A percentile compares a stretch with the other conserved stretches of the same genome.
Evolutionary conservation across 2,888 invertebrate species (phyloP).

Genomic region (Glyphotaelius pellucidus): DNA sequence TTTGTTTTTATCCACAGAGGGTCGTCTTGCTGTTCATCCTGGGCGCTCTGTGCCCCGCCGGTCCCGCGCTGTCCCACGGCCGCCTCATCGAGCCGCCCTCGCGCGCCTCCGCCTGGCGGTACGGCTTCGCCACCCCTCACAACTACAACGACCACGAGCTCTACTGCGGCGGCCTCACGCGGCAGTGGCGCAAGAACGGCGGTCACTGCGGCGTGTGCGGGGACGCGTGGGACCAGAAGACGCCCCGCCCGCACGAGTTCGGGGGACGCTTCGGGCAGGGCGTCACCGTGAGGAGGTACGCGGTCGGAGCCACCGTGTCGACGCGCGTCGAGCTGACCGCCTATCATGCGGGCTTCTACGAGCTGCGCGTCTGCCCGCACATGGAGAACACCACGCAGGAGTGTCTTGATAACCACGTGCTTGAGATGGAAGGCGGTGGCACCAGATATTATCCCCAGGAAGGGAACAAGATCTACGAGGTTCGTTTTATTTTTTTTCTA

Average conservation of each 20-base stretch:
- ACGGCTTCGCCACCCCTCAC: conserved; percentile 91
- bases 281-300: conserved; percentile 88
- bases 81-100: conserved; percentile 91
- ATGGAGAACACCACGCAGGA: conserved; percentile 83
- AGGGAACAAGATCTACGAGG: conserved; percentile 80
- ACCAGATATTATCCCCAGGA: conserved; percentile 85
- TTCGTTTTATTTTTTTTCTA: neutral
- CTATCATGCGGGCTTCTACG: conserved; percentile 91
- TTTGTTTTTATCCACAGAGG: neutral
- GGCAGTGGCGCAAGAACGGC: conserved; percentile 88
- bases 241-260: conserved; percentile 87
- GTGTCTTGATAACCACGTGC: conserved; percentile 85
- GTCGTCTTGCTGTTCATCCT: neutral
- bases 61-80: conserved; percentile 75
- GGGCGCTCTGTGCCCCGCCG: conserved; percentile 5
- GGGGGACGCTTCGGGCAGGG: conserved; percentile 91
- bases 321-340: conserved; percentile 92
- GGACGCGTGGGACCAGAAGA: conserved; percentile 86
- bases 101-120: conserved; percentile 92
- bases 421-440: conserved; percentile 76
- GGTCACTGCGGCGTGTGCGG: conserved; percentile 94
- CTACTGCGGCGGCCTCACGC: conserved; percentile 91
- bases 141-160: conserved; percentile 94
- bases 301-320: conserved; percentile 81
- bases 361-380: conserved; percentile 89